phyloP scores from a whole-genome alignment of 2,797 vertebrate species.

The Sebastes diploproa region DNA sequence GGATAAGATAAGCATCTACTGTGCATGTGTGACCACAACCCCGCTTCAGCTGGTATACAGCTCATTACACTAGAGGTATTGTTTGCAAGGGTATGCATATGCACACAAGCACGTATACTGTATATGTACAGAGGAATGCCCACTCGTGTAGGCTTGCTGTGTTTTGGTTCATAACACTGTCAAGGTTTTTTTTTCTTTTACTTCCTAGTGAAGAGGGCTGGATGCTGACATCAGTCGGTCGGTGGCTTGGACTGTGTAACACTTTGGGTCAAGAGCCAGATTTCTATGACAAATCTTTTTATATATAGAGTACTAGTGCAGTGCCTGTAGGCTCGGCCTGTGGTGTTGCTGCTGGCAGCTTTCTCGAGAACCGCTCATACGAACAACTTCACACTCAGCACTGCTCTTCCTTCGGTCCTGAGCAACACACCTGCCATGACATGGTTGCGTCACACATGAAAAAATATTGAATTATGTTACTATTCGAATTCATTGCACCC shows the following conservation, averaged over 20 bases:
- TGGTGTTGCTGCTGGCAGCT: no score
- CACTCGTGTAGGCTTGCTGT: slow-evolving; percentile 1
- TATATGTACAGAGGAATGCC: not conserved
- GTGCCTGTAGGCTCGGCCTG: no score
- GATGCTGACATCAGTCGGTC: not conserved
- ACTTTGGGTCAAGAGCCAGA: not conserved
- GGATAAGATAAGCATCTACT: slow-evolving; percentile 44
- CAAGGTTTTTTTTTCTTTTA: not conserved
- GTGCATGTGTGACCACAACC: slow-evolving; percentile 19
- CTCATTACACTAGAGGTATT: slow-evolving; percentile 50
- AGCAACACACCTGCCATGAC: no score
- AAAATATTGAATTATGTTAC: no score
- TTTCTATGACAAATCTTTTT: not conserved
- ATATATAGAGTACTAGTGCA: no score
- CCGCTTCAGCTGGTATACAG: slow-evolving; percentile 7
- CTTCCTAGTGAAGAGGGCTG: not conserved
- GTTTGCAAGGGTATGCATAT: slow-evolving; percentile 20
- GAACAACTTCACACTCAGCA: no score
- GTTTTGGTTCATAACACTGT: slow-evolving; percentile 1
- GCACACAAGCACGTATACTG: not conserved
- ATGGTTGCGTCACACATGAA: no score
- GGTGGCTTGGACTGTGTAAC: not conserved
- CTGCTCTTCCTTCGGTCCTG: no score
- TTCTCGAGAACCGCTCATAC: no score
- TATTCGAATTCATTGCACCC: no score